A percentile compares a stretch with the other conserved stretches of the same genome.
Conservation (phyloP, 1,140 invertebrate genomes). For the Samia ricini region DNA sequence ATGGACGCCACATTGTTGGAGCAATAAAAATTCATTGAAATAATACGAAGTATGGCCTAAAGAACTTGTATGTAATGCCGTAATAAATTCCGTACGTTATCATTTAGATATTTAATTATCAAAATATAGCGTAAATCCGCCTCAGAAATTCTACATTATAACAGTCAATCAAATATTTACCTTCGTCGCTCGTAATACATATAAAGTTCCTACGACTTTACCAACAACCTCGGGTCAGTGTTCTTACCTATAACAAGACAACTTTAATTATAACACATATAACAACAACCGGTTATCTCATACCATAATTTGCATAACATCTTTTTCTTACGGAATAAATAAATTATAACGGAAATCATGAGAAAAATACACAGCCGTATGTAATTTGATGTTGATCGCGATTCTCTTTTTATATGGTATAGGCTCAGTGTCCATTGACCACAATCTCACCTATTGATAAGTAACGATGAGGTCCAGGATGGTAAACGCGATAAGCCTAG, state of each 20-base stretch:
- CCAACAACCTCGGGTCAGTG: not conserved
- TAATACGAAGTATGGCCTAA: no score
- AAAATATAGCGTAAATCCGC: not conserved
- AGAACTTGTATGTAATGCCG: no score
- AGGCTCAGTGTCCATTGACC: no score
- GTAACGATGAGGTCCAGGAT: no score
- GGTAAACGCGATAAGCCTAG: no score
- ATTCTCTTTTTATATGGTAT: no score
- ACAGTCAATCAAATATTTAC: not conserved
- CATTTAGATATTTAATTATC: no score
- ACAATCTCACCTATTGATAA: no score
- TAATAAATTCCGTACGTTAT: no score
- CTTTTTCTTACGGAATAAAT: not conserved
- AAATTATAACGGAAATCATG: not conserved
- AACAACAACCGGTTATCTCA: not conserved
- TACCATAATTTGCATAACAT: not conserved
- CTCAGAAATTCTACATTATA: not conserved
- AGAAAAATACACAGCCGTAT: not conserved
- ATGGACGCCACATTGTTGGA: no score
- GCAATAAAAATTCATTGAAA: no score
- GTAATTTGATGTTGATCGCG: no score
- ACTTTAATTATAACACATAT: not conserved
- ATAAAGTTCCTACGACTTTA: not conserved
- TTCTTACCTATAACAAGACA: not conserved
- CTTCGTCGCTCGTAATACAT: not conserved